Conservation (phyloP, 2,888 invertebrate species). For the Spialia ferax region DNA sequence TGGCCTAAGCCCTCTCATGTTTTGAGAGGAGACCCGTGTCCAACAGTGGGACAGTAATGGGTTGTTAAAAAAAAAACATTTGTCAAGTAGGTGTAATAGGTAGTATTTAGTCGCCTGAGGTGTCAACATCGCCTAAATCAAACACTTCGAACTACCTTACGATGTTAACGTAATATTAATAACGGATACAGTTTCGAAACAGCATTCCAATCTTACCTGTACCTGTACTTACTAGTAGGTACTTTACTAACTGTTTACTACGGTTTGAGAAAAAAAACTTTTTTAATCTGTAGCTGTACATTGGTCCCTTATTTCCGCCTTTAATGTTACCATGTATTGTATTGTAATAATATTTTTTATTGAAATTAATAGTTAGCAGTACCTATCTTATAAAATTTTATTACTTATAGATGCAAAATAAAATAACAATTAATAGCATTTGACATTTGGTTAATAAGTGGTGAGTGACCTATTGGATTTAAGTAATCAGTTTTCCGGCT, state of each 20-base stretch:
- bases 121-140: slow-evolving; percentile 37
- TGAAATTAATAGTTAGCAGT: background rate
- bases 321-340: background rate
- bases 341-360: background rate
- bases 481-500: background rate
- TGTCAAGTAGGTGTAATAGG: too few relatives aligned
- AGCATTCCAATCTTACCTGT: slow-evolving; percentile 42
- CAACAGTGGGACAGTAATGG: too few relatives aligned
- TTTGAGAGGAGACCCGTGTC: too few relatives aligned
- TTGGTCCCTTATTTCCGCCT: slow-evolving; percentile 8
- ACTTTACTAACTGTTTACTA: slow-evolving; percentile 22
- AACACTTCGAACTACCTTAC: slow-evolving; percentile 43
- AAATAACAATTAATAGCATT: background rate
- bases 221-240: background rate
- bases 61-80: too few relatives aligned
- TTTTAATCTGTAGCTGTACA: too few relatives aligned
- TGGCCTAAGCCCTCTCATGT: too few relatives aligned
- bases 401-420: background rate
- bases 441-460: background rate
- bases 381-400: background rate
- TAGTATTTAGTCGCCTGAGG: background rate
- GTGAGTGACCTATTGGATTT: background rate
- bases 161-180: slow-evolving; percentile 40
- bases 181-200: slow-evolving; percentile 38
- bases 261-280: slow-evolving; percentile 37